Evolutionary conservation across 2,888 invertebrate species (phyloP), one percentile per base, ranked within the genome.

Genomic region (Athetis lepigone): DNA sequence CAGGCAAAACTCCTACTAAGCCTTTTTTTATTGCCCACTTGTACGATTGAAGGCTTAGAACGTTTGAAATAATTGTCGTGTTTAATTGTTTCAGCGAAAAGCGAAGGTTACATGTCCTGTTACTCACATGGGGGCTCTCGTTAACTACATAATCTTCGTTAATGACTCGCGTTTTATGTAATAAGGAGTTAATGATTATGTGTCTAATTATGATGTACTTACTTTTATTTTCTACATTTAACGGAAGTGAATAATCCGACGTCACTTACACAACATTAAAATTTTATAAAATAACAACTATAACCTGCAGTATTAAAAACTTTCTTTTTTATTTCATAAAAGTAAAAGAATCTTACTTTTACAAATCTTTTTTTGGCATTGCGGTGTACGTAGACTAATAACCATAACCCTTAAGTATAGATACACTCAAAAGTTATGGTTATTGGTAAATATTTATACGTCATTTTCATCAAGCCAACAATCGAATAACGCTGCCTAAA

Each of bases 1-100:
- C n/a, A n/a, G n/a, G n/a, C n/a, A n/a, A n/a, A n/a, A n/a, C n/a
- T n/a, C n/a, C n/a, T n/a, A n/a, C n/a, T n/a, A n/a, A n/a, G n/a
- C n/a, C n/a, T n/a, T n/a, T n/a, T 58, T 74, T 75, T 75, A 77
- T 68, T 49, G 56, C 50, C 21, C 39, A 39, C 46, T 67, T 64
- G 13, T 19, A 33, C 33, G 27, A 49, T 63, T 50, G 40, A 56
- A 62, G 55, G 63, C 49, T 60, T 50, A 40, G 33, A 73, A 18
- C 62, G 43, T 66, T 75, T 65, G 25, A 29, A 60, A 59, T 75
- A 69, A 73, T 55, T 54, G 46, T n/a, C 9, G 19, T 46, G 25
- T 57, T 75, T 62, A 65, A 75, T 69, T 55, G 69, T 70, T 60
- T 59, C 45, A 37, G 50, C 21, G 50, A 21, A 64, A 78, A 74